Conservation (phyloP, 2,113 vertebrate species). For the Nanorana parkeri region DNA sequence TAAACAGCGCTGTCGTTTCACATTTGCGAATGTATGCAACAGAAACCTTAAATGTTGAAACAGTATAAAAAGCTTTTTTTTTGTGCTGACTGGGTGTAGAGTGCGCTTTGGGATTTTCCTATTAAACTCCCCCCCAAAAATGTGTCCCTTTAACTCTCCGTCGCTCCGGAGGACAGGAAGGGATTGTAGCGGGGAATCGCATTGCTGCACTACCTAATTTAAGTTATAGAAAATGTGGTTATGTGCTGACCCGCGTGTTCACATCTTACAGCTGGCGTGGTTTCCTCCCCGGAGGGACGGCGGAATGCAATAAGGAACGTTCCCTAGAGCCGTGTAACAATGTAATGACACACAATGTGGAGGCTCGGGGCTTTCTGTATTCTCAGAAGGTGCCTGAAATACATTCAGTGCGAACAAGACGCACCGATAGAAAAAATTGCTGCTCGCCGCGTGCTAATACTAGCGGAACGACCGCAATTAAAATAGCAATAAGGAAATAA, state of each 20-base stretch:
- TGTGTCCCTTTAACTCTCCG: too few species aligned
- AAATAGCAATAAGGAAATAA: not conserved
- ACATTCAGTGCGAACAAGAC: conserved; percentile 8
- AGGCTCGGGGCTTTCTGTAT: conserved; percentile 17
- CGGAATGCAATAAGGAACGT: conserved; percentile 24
- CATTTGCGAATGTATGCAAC: too few species aligned
- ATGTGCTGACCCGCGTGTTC: conserved; percentile 32
- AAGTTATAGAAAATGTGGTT: conserved; percentile 30
- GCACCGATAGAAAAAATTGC: not conserved
- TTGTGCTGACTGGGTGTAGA: too few species aligned
- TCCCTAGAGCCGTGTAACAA: conserved; percentile 42
- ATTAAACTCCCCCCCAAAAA: too few species aligned
- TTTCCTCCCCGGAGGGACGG: conserved; percentile 16
- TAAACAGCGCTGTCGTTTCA: too few species aligned
- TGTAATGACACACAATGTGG: conserved; percentile 37
- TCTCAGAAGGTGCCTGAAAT: conserved; percentile 13
- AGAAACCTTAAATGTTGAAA: too few species aligned
- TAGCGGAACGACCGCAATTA: not conserved
- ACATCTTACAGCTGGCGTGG: conserved; percentile 34
- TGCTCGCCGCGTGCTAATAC: not conserved
- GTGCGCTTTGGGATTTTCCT: too few species aligned
- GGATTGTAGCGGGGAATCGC: not conserved
- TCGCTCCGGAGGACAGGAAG: too few species aligned
- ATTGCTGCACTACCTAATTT: conserved; percentile 33
- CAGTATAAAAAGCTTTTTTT: too few species aligned